Base-by-base conservation (phyloP, 2,888 invertebrate genomes). In the Suillia variegata region DNA sequence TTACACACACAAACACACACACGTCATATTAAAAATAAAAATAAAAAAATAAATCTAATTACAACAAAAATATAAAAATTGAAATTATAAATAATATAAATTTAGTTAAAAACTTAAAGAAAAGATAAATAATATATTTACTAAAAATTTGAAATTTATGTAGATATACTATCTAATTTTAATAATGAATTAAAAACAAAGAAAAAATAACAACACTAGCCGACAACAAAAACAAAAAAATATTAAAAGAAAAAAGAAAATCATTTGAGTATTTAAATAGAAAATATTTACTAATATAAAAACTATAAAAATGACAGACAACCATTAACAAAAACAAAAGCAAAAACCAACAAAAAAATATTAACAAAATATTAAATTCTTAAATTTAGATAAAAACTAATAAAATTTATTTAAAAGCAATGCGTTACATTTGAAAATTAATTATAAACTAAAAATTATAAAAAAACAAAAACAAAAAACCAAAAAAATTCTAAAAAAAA, bases 141-240 rank as follows among this genome's bases (percentile, higher is more conserved):
- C 61, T 51, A 47, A n/a, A n/a, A 68, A 61, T 65, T 67, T 70
- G 68, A 73, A 61, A 70, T 67, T 72, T 67, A 68, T 71, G 72
- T 74, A 74, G 74, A 70, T 74, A 74, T 68, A 71, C 68, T 69
- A 71, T 71, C 68, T 68, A 74, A 72, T 70, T 70, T 72, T 71
- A 69, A 72, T 70, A 66, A 69, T 63, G 42, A 52, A 31, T 52
- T 24, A 50, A 56, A 57, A 53, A 54, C 18, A 45, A 56, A 55
- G 50, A 31, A 45, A 42, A 33, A 55, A 54, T 34, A 59, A 55
- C 59, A 59, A 54, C 26, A 59, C 59, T 59, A 59, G 59, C 59
- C 54, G 54, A 62, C 54, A 53, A 59, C 54, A 58, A 58, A 38
- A 54, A 54, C 54, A 45, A 54, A 31, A 18, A 21, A 21, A 34